Conservation (phyloP, 1,140 invertebrate genomes). For the Pollicipes pollicipes region DNA sequence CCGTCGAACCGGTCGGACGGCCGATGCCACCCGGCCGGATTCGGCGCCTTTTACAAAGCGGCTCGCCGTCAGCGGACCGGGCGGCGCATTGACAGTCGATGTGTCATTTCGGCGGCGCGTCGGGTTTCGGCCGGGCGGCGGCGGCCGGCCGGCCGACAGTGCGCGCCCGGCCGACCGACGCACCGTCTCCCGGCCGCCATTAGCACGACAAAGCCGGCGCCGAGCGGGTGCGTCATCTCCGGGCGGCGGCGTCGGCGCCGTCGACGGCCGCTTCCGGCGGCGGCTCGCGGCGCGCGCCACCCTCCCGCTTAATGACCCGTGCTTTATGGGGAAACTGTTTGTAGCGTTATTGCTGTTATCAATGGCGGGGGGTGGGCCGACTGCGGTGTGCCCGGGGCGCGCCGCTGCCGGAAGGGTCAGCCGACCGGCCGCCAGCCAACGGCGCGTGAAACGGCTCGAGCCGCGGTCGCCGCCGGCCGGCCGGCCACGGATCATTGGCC, state of each 20-base stretch:
- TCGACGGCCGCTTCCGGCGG: background rate
- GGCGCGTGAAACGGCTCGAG: background rate
- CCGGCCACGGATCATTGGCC: background rate
- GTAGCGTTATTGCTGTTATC: background rate
- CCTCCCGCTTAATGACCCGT: slow-evolving; percentile 1
- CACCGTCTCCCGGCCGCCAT: background rate
- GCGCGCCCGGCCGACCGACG: too few species aligned
- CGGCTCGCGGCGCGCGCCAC: background rate
- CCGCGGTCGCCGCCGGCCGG: too few species aligned
- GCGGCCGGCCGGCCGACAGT: background rate
- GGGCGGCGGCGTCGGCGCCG: too few species aligned
- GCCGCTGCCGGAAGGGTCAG: background rate
- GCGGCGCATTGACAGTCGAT: background rate
- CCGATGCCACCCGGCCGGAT: too few species aligned
- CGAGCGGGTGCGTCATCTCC: background rate
- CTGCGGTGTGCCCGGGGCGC: too few species aligned
- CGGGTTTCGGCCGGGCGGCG: background rate
- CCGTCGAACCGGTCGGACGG: too few species aligned
- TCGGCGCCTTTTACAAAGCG: too few species aligned
- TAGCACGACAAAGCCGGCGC: background rate
- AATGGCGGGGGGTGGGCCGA: background rate
- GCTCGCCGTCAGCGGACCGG: too few species aligned
- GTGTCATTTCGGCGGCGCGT: background rate
- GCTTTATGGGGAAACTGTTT: slow-evolving; percentile 1
- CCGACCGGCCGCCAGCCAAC: background rate